A percentile compares a stretch with the other conserved stretches of the same genome.
phyloP scores from a whole-genome alignment of 2,113 vertebrate species.

The Myocastor coypus region DNA sequence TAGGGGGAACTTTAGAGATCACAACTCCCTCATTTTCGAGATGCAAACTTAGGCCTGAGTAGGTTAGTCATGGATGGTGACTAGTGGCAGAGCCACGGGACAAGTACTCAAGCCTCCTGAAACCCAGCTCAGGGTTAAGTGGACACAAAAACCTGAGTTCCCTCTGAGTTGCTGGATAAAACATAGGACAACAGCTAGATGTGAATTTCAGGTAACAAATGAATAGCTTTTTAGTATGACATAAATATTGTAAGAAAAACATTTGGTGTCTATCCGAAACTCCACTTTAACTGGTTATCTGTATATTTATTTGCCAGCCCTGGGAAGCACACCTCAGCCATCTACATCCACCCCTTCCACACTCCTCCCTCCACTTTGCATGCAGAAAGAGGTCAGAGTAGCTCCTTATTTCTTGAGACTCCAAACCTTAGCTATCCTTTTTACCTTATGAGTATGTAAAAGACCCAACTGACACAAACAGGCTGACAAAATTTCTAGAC shows the following conservation, averaged over 20 bases:
- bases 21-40: slow-evolving; percentile 19
- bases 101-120: neutral
- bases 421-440: neutral
- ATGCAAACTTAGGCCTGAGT: neutral
- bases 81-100: neutral
- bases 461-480: neutral
- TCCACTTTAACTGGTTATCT: neutral
- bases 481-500: neutral
- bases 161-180: neutral
- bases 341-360: neutral
- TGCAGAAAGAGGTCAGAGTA: neutral
- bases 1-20: neutral
- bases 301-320: neutral
- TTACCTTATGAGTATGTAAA: neutral
- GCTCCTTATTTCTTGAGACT: slow-evolving; percentile 18
- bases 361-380: neutral
- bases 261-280: slow-evolving; percentile 45
- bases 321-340: neutral
- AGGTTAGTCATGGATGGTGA: neutral
- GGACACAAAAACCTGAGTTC: slow-evolving; percentile 16
- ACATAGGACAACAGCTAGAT: neutral
- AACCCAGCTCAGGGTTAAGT: neutral
- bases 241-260: slow-evolving; percentile 1
- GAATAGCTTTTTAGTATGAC: slow-evolving; percentile 5
- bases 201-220: slow-evolving; percentile 49